A percentile compares a stretch with the other conserved stretches of the same genome.
Evolutionary conservation across 2,888 invertebrate genomes (phyloP).

Genomic region (Neoitamus cyanurus): DNA sequence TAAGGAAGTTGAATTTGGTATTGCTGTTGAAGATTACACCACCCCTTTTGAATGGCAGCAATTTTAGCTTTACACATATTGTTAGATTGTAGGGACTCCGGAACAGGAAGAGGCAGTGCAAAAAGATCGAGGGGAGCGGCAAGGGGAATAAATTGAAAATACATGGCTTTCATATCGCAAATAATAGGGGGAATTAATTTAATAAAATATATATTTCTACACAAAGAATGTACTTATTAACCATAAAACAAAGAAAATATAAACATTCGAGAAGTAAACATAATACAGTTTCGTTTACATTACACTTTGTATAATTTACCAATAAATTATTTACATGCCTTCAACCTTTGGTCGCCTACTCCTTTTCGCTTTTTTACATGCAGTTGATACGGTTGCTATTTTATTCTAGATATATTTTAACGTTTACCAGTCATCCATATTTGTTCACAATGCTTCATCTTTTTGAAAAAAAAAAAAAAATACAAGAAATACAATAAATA

Average conservation of each 20-base stretch:
- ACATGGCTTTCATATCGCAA: not conserved
- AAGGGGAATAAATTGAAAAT: not conserved
- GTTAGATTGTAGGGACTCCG: too few relatives aligned
- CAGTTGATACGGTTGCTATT: not conserved
- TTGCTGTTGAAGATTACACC: too few relatives aligned
- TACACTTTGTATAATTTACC: constrained; percentile 25
- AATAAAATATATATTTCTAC: constrained; percentile 36
- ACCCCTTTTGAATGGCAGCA: too few relatives aligned
- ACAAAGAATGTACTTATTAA: constrained; percentile 36
- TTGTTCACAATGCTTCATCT: too few relatives aligned
- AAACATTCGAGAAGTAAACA: constrained; percentile 25
- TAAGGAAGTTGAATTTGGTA: too few relatives aligned
- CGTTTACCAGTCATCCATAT: not conserved
- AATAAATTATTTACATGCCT: constrained; percentile 36
- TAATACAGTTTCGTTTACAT: constrained; percentile 29
- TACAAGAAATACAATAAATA: not conserved
- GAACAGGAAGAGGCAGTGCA: too few relatives aligned
- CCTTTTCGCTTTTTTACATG: not conserved
- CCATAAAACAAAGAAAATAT: constrained; percentile 28
- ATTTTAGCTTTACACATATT: too few relatives aligned
- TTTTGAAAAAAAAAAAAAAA: not conserved
- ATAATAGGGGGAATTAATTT: not conserved
- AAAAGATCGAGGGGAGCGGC: too few relatives aligned
- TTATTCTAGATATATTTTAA: not conserved
- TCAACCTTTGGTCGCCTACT: constrained; percentile 8